phyloP scores from a whole-genome alignment of 2,113 vertebrate species.

The Engystomops pustulosus region DNA sequence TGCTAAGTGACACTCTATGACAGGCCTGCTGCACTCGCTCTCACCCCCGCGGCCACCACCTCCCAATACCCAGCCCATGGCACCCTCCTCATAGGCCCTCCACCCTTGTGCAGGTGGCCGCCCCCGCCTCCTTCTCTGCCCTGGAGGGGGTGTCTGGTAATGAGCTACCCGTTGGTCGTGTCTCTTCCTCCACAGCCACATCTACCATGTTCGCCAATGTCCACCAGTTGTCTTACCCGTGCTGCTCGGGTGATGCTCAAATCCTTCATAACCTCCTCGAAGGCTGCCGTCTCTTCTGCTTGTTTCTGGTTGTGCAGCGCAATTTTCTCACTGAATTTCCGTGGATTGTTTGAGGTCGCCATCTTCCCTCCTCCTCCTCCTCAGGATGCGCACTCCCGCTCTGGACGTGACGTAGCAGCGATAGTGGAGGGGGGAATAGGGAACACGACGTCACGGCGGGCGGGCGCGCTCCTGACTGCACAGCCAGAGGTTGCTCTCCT shows the following conservation, averaged over 20 bases:
- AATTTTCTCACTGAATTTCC: constrained; percentile 98
- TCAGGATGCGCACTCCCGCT: constrained; percentile 43
- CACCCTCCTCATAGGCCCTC: not conserved
- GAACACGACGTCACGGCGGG: constrained; percentile 21
- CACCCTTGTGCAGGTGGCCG: constrained; percentile 4
- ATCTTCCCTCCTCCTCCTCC: constrained; percentile 86
- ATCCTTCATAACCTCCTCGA: constrained; percentile 97
- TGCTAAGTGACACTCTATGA: constrained; percentile 16
- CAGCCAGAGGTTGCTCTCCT: not conserved
- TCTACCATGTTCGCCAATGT: not conserved
- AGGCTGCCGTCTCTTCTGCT: constrained; percentile 93
- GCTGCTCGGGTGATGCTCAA: constrained; percentile 91
- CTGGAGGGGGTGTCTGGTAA: constrained; percentile 26
- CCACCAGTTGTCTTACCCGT: constrained; percentile 77
- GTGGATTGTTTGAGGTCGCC: constrained; percentile 97
- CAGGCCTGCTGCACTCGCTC: constrained; percentile 38
- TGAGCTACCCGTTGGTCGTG: not conserved
- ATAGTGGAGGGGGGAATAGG: not conserved
- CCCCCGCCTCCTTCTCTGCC: constrained; percentile 11
- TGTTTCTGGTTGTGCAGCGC: constrained; percentile 95
- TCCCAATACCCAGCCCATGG: not conserved
- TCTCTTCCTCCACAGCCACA: not conserved
- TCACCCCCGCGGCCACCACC: not conserved
- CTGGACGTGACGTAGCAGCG: constrained; percentile 45
- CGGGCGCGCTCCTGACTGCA: constrained; percentile 28